phyloP scores from a whole-genome alignment of 2,113 vertebrate genomes.

The Entosphenus tridentatus region DNA sequence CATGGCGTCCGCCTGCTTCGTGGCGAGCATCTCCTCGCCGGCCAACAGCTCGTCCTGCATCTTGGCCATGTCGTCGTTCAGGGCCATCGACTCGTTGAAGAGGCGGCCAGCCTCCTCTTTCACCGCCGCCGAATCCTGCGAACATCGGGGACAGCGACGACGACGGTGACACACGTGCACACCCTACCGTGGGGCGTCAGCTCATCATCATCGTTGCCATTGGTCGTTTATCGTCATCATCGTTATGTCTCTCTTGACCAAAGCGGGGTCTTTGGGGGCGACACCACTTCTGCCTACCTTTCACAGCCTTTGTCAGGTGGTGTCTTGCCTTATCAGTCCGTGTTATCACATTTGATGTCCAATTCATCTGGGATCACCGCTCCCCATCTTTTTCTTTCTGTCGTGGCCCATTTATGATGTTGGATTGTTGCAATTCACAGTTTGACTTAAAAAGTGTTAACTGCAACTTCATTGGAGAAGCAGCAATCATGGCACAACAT shows the following conservation, averaged over 20 bases:
- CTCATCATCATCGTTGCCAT: not conserved
- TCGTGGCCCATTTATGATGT: too few species aligned
- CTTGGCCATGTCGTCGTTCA: slow-evolving; percentile 41
- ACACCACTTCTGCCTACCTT: not conserved
- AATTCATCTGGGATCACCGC: too few species aligned
- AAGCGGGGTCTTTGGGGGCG: not conserved
- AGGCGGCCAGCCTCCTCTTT: slow-evolving; percentile 54
- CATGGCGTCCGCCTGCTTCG: slow-evolving; percentile 46
- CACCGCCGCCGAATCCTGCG: slow-evolving; percentile 48
- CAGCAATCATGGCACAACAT: too few species aligned
- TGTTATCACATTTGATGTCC: too few species aligned
- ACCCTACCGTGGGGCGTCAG: not conserved
- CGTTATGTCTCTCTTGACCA: not conserved
- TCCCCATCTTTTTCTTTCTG: too few species aligned
- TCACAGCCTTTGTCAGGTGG: not conserved
- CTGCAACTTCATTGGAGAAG: too few species aligned
- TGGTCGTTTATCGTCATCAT: not conserved
- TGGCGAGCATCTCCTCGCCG: slow-evolving; percentile 43
- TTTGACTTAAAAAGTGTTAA: too few species aligned
- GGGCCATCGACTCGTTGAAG: slow-evolving; percentile 36
- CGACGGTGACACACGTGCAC: not conserved
- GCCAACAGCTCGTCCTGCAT: slow-evolving; percentile 54
- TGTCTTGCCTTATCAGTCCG: too few species aligned
- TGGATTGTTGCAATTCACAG: too few species aligned
- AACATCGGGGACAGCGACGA: not conserved